A percentile compares a stretch with the other conserved stretches of the same genome.
Conservation (phyloP, 2,797 vertebrate species). For the Valencia hispanica region DNA sequence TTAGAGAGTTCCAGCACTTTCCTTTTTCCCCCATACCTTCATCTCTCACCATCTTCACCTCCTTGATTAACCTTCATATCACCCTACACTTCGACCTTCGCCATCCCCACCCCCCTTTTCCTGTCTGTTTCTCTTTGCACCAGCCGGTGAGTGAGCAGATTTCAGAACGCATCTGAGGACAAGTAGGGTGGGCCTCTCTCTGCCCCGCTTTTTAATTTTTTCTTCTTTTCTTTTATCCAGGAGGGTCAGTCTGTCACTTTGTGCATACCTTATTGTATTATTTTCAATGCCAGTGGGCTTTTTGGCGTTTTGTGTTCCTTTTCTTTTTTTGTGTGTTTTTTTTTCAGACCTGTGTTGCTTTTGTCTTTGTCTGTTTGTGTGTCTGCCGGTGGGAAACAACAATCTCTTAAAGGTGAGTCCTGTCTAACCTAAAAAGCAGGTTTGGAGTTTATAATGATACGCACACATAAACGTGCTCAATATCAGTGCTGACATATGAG, state of each 20-base stretch:
- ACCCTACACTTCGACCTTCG: slow-evolving; percentile 46
- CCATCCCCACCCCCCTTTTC: not conserved
- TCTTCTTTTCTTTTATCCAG: slow-evolving; percentile 35
- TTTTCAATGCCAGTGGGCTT: slow-evolving; percentile 5
- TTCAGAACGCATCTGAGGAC: slow-evolving; percentile 67
- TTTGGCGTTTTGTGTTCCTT: slow-evolving; percentile 4
- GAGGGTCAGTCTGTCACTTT: slow-evolving; percentile 21
- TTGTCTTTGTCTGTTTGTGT: slow-evolving; percentile 34
- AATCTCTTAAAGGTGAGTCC: slow-evolving; percentile 70
- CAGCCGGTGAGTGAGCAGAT: slow-evolving; percentile 74
- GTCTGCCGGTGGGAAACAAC: slow-evolving; percentile 31
- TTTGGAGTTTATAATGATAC: slow-evolving; percentile 29
- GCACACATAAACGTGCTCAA: not conserved
- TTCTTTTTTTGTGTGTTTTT: slow-evolving; percentile 13
- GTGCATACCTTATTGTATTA: not conserved
- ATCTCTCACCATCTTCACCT: slow-evolving; percentile 37
- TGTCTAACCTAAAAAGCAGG: slow-evolving; percentile 52
- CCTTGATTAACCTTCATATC: slow-evolving; percentile 64
- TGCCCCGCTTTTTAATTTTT: slow-evolving; percentile 39
- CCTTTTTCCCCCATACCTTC: slow-evolving; percentile 28
- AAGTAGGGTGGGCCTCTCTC: slow-evolving; percentile 55
- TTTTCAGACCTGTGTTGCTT: slow-evolving; percentile 33
- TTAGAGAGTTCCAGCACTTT: slow-evolving; percentile 17
- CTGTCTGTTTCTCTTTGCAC: slow-evolving; percentile 49
- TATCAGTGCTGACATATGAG: slow-evolving; percentile 7